Evolutionary conservation across 2,888 invertebrate species (phyloP).

Genomic region (Lochmaea crataegi): DNA sequence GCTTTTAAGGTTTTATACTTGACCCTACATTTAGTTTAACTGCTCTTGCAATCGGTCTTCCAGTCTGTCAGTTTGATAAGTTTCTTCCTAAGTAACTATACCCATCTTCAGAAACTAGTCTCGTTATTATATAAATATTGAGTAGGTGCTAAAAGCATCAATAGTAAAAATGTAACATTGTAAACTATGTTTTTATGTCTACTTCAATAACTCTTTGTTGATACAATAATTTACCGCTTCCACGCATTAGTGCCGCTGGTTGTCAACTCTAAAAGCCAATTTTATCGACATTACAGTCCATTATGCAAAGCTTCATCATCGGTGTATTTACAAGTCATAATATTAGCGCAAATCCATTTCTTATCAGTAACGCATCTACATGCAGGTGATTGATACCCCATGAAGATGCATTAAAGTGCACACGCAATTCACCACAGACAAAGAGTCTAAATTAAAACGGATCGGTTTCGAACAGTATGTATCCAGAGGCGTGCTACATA

Average conservation of each 20-base stretch:
- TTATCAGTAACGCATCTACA: conserved; percentile 19
- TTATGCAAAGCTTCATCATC: conserved; percentile 20
- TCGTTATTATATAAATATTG: neutral
- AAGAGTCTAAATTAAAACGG: conserved; percentile 13
- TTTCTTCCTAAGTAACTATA: too few species aligned
- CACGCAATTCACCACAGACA: conserved; percentile 11
- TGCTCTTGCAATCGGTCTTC: too few species aligned
- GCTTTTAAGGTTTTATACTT: too few species aligned
- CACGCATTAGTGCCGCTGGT: conserved; percentile 11
- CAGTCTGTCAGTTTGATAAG: too few species aligned
- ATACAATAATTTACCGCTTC: conserved; percentile 8
- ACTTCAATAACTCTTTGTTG: neutral
- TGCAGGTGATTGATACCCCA: conserved; percentile 23
- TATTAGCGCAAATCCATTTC: conserved; percentile 27
- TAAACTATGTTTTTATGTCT: neutral
- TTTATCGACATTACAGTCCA: conserved; percentile 24
- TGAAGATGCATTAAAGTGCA: conserved; percentile 21
- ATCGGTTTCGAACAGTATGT: conserved; percentile 2
- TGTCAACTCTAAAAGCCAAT: conserved; percentile 24
- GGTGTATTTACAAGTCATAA: conserved; percentile 28
- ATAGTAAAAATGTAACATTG: neutral
- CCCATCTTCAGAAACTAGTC: too few species aligned
- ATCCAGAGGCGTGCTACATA: neutral
- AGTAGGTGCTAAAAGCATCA: neutral
- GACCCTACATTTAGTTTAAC: too few species aligned